phyloP scores from a whole-genome alignment of 2,888 invertebrate genomes.

The Leptogaster cylindrica region DNA sequence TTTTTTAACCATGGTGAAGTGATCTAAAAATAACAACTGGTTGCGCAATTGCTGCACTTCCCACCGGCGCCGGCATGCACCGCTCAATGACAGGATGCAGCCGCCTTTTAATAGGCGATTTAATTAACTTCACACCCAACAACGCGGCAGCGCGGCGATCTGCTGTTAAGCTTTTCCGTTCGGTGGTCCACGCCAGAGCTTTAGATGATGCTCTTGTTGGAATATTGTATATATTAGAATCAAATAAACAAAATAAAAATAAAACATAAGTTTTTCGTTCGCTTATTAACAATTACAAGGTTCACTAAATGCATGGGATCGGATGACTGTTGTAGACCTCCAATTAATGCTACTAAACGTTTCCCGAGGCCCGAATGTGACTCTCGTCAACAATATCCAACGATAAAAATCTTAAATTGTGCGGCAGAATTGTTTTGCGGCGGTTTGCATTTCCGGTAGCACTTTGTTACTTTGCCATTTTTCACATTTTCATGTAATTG shows the following conservation, averaged over 20 bases:
- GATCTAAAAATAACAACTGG: not conserved
- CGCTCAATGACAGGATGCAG: slow-evolving; percentile 35
- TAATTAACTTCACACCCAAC: slow-evolving; percentile 22
- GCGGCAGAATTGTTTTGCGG: slow-evolving; percentile 21
- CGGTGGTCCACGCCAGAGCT: not conserved
- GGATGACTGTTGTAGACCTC: not conserved
- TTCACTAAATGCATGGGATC: slow-evolving; percentile 21
- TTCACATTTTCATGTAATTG: slow-evolving; percentile 24
- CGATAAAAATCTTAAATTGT: slow-evolving; percentile 28
- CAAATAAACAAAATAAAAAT: no score
- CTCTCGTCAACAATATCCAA: not conserved
- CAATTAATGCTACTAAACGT: slow-evolving; percentile 24
- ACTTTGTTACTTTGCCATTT: slow-evolving; percentile 5
- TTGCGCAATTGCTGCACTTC: not conserved
- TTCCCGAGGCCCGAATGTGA: no score
- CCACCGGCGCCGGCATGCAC: not conserved
- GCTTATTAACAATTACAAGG: slow-evolving; percentile 14
- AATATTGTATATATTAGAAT: no score
- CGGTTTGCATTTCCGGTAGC: slow-evolving; percentile 35
- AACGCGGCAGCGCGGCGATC: no score
- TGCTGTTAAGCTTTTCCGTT: not conserved
- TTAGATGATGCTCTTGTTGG: no score
- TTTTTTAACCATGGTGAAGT: slow-evolving; percentile 4
- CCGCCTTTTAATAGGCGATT: not conserved
- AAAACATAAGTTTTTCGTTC: no score